Base-by-base conservation (phyloP, 2,797 vertebrate species). In the Acanthiza pusilla region DNA sequence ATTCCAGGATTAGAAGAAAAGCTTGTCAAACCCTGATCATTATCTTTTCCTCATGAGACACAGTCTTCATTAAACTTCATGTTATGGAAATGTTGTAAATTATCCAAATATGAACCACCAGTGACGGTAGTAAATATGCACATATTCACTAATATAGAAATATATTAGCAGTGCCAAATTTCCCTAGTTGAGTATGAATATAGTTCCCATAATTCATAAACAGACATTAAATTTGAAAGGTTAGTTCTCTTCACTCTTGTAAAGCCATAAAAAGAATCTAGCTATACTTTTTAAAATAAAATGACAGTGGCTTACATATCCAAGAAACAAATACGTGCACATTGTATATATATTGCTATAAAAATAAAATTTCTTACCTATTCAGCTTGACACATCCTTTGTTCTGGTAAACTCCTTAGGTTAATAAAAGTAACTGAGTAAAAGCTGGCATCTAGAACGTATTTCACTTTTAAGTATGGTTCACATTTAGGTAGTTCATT, bases 331-430 rank as follows among this genome's bases (percentile, higher is more conserved):
- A 68, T 62, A 85, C 80, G 27, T 92, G 53, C 45, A 72, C 2
- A 16, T 30, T 88, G 4, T 15, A 81, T 67, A 67, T 70, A 75
- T 51, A 93, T 34, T 94, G 55, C 68, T 68, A 67, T 27, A 89
- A 95, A 92, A 95, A 79, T 38, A 57, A 95, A 97, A 88, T 74
- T 48, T 90, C 91, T 97, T 98, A 98, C 98, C 98, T 95, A 94
- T 91, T 95, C 90, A 94, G 77, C 88, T 96, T 92, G 92, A 86
- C 63, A 79, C 50, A 58, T 70, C 85, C 95, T 96, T 94, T 54
- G 8, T 79, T 94, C 96, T 97, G 91, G 89, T 86, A 95, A 94
- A 83, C 89, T 94, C 85, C 93, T 96, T 85, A 92, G 73, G 90
- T 81, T 94, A 96, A 94, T 76, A 94, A 94, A 96, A 95, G 93